Evolutionary conservation across 2,113 vertebrate species (phyloP).

Genomic region (Microtus montanus): DNA sequence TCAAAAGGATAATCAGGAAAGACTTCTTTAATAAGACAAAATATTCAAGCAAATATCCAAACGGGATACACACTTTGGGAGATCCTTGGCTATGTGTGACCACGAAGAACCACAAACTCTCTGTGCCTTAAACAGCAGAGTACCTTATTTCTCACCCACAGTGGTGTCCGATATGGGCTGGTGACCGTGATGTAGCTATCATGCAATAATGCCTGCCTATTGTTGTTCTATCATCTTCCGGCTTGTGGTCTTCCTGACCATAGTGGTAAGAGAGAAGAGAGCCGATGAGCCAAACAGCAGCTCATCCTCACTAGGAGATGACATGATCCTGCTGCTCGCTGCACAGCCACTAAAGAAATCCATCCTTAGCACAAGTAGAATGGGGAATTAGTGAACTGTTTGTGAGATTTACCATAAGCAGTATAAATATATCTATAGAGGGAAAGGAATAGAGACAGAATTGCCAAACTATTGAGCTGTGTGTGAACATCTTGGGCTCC

Average conservation of each 20-base stretch:
- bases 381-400: not conserved
- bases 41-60: not conserved
- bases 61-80: not conserved
- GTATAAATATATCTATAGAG: not conserved
- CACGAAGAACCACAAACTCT: not conserved
- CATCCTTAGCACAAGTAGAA: not conserved
- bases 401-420: not conserved
- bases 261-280: not conserved
- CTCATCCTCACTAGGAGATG: not conserved
- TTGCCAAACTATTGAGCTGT: not conserved
- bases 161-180: fast-evolving
- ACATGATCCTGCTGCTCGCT: not conserved
- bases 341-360: not conserved
- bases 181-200: not conserved
- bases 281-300: not conserved
- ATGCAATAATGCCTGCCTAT: too few relatives aligned
- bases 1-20: not conserved
- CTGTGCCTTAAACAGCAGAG: not conserved
- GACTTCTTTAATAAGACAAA: not conserved
- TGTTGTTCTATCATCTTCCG: not conserved
- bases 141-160: not conserved
- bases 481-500: not conserved
- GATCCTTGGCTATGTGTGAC: not conserved
- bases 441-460: not conserved
- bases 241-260: not conserved